Evolutionary conservation across 23 tunicate species (phyloP), one percentile per base, ranked within the genome.

Genomic region (Styela plicata): DNA sequence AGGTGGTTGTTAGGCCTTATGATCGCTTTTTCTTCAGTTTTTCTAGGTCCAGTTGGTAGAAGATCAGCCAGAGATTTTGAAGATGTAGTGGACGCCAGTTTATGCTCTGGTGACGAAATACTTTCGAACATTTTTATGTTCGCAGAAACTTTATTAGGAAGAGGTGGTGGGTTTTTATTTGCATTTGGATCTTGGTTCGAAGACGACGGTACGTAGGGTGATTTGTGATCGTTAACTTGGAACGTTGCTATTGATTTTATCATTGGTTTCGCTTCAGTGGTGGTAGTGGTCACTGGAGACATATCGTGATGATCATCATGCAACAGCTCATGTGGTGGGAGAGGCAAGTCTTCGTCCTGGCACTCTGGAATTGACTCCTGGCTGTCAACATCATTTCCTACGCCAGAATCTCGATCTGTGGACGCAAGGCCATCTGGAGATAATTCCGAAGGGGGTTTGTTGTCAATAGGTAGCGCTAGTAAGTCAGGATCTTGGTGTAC

Each of bases 341-440:
- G 57, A 27, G 70, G 31, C 3, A 27, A 18, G 29, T 66, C 70
- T 34, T 73, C 78, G 44, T 87, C 89, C 3, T 57, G 82, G 17
- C 69, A 74, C 63, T 90, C 96, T 18, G 91, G 87, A 28, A 91
- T 79, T 1, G 97, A 91, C 44, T 87, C 97, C 71, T 91, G 97
- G 63, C 97, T 91, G 33, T 91, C 97, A 19, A 91, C 97, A 65
- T 91, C 97, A 61, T 91, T 91, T 30, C 97, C 97, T 0, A 91
- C 91, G 1, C 97, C 97, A 29, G 97, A 91, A 67, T 91, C 97
- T 71, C 70, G 91, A 78, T 91, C 97, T 2, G 91, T 87, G 10
- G 86, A 79, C 5, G 89, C 83, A 1, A 79, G 76, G 44, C 64
- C 81, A 23, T 32, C 52, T 1, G 77, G 31, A 20, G 74, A 67